phyloP scores from a whole-genome alignment of 2,797 vertebrate species.

The Silurus lanzhouensis region DNA sequence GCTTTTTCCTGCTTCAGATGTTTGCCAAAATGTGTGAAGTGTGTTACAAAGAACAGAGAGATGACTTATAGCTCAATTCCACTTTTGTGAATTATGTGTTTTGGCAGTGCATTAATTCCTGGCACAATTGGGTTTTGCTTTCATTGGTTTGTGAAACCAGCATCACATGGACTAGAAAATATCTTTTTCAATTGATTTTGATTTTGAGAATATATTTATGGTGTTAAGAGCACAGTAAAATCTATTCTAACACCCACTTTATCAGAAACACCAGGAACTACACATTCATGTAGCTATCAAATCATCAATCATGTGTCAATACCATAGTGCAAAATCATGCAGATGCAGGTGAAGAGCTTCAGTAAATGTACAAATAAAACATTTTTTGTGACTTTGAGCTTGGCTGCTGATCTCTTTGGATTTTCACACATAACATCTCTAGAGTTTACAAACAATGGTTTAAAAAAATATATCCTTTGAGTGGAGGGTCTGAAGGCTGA shows the following conservation, averaged over 20 bases:
- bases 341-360: neutral
- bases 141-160: conserved; percentile 25
- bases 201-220: conserved; percentile 16
- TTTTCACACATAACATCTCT: too few species aligned
- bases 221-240: neutral
- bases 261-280: neutral
- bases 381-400: neutral
- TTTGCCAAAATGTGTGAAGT: conserved; percentile 53
- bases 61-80: conserved; percentile 37
- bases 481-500: neutral
- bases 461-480: neutral
- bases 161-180: conserved; percentile 27
- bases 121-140: conserved; percentile 35
- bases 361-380: neutral
- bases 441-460: neutral
- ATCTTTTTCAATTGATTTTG: conserved; percentile 35
- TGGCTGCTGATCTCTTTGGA: too few species aligned
- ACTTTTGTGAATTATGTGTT: conserved; percentile 37
- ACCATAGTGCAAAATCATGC: neutral
- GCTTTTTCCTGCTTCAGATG: conserved; percentile 63
- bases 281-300: neutral
- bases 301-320: neutral
- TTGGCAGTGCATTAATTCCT: conserved; percentile 44
- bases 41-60: conserved; percentile 46
- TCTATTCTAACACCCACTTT: neutral